Evolutionary conservation across 2,797 vertebrate species (phyloP).

Genomic region (Podarcis siculus): DNA sequence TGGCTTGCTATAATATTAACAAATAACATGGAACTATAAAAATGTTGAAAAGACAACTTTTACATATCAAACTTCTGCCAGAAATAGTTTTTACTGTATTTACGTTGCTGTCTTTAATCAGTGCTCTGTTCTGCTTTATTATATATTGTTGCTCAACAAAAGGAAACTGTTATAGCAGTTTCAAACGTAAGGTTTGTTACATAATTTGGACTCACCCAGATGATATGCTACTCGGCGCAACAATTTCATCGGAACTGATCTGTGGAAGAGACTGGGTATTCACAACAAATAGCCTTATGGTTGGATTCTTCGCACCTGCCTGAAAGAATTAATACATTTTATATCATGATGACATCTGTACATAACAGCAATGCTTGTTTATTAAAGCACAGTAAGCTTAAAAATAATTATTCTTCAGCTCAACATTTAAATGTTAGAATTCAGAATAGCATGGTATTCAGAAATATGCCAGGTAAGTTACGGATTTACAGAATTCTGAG

Average conservation of each 20-base stretch:
- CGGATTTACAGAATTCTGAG: too few species aligned
- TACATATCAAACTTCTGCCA: too few species aligned
- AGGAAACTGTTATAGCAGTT: conserved; percentile 28
- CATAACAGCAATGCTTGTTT: background rate
- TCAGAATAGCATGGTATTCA: too few species aligned
- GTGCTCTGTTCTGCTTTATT: conserved; percentile 54
- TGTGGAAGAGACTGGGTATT: conserved; percentile 26
- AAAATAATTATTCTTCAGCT: conserved; percentile 31
- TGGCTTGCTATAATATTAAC: conserved; percentile 72
- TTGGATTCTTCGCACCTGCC: conserved; percentile 82
- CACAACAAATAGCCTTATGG: conserved; percentile 75
- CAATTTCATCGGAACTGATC: conserved; percentile 38
- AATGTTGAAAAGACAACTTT: too few species aligned
- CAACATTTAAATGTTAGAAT: too few species aligned
- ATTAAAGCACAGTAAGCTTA: conserved; percentile 12
- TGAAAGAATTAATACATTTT: conserved; percentile 63
- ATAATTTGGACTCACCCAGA: conserved; percentile 70
- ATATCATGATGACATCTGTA: conserved; percentile 38
- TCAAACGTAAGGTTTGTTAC: conserved; percentile 26
- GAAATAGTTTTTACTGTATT: too few species aligned
- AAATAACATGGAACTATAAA: conserved; percentile 41
- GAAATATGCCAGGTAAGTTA: too few species aligned
- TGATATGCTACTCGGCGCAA: conserved; percentile 69
- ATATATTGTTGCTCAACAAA: conserved; percentile 48
- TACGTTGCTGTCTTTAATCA: too few species aligned